Conservation (phyloP, 1,140 invertebrate genomes). For the Trichonephila clavipes region DNA sequence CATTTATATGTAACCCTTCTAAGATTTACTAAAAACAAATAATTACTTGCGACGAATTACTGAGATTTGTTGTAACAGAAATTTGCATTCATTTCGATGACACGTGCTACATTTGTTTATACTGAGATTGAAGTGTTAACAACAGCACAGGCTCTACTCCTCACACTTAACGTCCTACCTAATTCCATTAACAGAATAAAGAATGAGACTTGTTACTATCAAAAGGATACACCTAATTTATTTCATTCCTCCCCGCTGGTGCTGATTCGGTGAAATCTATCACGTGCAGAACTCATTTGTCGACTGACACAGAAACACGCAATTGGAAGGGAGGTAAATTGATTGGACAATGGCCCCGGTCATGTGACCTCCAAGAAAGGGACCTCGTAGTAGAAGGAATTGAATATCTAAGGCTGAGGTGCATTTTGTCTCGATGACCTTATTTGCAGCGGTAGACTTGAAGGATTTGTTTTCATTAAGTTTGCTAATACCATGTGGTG, state of each 20-base stretch:
- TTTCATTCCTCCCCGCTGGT: neutral
- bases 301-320: constrained; percentile 45
- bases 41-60: neutral
- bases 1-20: no score
- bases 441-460: neutral
- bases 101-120: neutral
- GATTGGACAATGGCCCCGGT: neutral
- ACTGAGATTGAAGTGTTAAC: neutral
- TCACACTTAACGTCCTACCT: neutral
- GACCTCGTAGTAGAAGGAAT: neutral
- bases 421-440: neutral
- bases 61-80: neutral
- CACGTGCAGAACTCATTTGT: constrained; percentile 47
- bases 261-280: constrained; percentile 27
- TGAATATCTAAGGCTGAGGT: neutral
- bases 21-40: neutral
- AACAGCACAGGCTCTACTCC: neutral
- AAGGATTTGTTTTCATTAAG: constrained; percentile 47
- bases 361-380: constrained; percentile 9
- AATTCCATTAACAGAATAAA: constrained; percentile 43
- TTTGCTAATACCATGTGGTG: neutral
- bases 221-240: constrained; percentile 45
- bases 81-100: neutral
- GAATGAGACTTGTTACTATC: constrained; percentile 53
- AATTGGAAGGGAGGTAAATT: constrained; percentile 11